These are phyloP conservation scores for Apis laboriosa DNA, from an alignment of 1,140 invertebrate species.

Conservation along the genomic window DNA sequence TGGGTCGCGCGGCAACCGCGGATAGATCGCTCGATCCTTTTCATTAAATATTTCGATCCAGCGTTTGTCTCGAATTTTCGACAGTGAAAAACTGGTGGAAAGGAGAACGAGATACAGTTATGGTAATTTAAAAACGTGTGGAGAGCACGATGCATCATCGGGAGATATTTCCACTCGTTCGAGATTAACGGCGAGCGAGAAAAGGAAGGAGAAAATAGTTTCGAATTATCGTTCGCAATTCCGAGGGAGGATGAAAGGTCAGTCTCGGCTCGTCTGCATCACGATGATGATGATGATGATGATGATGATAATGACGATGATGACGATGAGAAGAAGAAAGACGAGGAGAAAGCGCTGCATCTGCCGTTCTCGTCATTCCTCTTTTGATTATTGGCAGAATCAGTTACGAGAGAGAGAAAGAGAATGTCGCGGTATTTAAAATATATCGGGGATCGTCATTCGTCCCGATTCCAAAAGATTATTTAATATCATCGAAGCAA, in stretches of 20 bases:
- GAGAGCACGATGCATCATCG: background rate
- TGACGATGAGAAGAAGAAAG: background rate
- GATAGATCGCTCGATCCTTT: no score
- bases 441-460: background rate
- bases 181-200: constrained; percentile 33
- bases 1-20: no score
- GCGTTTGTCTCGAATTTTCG: no score
- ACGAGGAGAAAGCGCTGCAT: constrained; percentile 51
- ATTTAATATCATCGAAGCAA: no score
- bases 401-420: background rate
- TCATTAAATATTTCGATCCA: no score
- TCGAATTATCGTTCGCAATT: constrained; percentile 43
- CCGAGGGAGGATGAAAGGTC: constrained; percentile 46
- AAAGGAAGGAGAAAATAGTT: constrained; percentile 30
- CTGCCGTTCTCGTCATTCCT: constrained; percentile 15
- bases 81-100: no score
- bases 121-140: no score
- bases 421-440: background rate
- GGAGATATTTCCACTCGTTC: constrained; percentile 21
- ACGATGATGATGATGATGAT: background rate
- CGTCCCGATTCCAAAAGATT: no score
- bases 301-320: constrained; percentile 18
- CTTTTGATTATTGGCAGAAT: background rate
- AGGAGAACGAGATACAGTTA: no score
- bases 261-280: background rate